A percentile compares a stretch with the other conserved stretches of the same genome.
phyloP scores from a whole-genome alignment of 2,888 invertebrate species.

The Phengaris arion region DNA sequence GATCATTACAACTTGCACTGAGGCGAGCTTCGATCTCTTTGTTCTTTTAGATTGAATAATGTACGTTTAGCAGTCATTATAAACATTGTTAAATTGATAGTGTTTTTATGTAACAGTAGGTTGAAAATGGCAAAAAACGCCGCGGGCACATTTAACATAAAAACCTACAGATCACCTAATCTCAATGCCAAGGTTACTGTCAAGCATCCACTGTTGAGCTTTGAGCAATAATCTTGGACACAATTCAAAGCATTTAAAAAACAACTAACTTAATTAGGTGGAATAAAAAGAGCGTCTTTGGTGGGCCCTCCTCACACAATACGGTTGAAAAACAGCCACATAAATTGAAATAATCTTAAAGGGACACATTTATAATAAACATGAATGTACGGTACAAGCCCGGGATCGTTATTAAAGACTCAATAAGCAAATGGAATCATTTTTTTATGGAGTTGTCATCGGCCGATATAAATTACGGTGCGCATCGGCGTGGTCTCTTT shows the following conservation, averaged over 20 bases:
- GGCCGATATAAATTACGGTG: constrained; percentile 73
- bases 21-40: constrained; percentile 66
- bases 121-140: neutral
- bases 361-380: constrained; percentile 46
- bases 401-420: constrained; percentile 73
- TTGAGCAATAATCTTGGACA: neutral
- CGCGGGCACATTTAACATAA: neutral
- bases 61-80: constrained; percentile 31
- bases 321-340: constrained; percentile 43
- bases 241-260: constrained; percentile 17
- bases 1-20: constrained; percentile 74
- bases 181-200: neutral
- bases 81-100: neutral
- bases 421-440: constrained; percentile 80
- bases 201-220: constrained; percentile 10
- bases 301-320: constrained; percentile 61
- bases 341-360: constrained; percentile 32
- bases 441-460: constrained; percentile 80
- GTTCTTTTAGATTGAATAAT: constrained; percentile 69
- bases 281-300: constrained; percentile 49
- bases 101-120: neutral
- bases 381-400: constrained; percentile 56
- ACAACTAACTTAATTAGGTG: constrained; percentile 21
- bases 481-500: constrained; percentile 59
- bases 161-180: constrained; percentile 15